Percentiles rank a stretch among this genome's conserved stretches.
These are phyloP conservation scores for Tromatobia lineatoria DNA, from an alignment of 2,888 invertebrate species.

Conservation along the genomic window DNA sequence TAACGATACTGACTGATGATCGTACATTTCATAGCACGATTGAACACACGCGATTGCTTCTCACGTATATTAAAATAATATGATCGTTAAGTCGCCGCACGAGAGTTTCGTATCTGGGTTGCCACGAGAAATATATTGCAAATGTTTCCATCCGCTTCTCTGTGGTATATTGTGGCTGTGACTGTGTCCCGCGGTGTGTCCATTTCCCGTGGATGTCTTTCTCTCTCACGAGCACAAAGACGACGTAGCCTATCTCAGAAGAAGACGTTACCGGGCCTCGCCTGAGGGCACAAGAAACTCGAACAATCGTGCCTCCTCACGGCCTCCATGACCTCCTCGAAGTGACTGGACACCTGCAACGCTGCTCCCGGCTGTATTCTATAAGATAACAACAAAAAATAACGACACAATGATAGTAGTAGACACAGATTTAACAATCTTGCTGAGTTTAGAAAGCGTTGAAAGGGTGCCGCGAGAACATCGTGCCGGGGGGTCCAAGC, in stretches of 20 bases:
- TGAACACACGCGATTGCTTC: background rate
- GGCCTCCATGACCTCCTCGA: constrained; percentile 91
- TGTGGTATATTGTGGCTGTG: constrained; percentile 35
- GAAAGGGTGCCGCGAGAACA: constrained; percentile 65
- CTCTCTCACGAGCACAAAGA: background rate
- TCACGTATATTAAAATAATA: constrained; percentile 40
- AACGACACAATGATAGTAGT: constrained; percentile 55
- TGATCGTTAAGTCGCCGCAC: constrained; percentile 58
- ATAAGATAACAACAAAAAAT: constrained; percentile 62
- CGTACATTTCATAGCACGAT: constrained; percentile 49
- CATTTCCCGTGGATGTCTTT: constrained; percentile 41
- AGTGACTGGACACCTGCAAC: constrained; percentile 88
- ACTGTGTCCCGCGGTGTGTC: constrained; percentile 39
- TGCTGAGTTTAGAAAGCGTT: constrained; percentile 71
- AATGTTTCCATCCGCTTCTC: constrained; percentile 29
- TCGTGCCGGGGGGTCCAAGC: constrained; percentile 27
- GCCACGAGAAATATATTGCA: constrained; percentile 50
- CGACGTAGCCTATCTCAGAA: constrained; percentile 54
- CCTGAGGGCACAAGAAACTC: constrained; percentile 87
- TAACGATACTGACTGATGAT: constrained; percentile 46
- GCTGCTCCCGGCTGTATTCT: constrained; percentile 89
- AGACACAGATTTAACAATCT: constrained; percentile 48
- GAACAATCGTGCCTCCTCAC: constrained; percentile 90
- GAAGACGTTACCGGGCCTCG: constrained; percentile 79
- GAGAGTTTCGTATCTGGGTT: constrained; percentile 63